Evolutionary conservation across 1,140 invertebrate genomes (phyloP).

Genomic region (Aphidius ervi): DNA sequence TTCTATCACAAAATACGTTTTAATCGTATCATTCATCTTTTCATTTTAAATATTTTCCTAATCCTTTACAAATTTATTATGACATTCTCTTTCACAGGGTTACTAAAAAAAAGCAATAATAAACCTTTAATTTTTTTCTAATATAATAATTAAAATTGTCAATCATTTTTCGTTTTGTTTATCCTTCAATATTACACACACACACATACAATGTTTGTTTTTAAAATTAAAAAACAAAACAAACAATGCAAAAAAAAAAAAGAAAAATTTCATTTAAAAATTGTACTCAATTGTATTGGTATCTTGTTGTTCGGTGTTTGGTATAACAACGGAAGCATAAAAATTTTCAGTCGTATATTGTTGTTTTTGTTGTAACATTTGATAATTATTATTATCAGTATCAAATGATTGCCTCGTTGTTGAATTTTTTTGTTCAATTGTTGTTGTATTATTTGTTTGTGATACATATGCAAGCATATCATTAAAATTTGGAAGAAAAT

Average conservation of each 20-base stretch:
- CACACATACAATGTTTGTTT: too few species aligned
- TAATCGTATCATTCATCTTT: conserved; percentile 16
- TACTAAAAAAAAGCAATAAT: conserved; percentile 3
- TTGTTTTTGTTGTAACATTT: conserved; percentile 5
- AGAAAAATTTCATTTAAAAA: conserved; percentile 7
- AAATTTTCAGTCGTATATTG: conserved; percentile 21
- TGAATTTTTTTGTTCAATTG: conserved; percentile 9
- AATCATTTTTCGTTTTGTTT: too few species aligned
- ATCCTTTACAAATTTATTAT: background rate
- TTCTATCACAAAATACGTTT: conserved; percentile 45
- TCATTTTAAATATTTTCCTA: background rate
- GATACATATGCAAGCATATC: conserved; percentile 44
- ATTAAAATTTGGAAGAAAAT: conserved; percentile 47
- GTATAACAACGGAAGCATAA: conserved; percentile 21
- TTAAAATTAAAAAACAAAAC: too few species aligned
- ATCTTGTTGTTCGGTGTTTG: conserved; percentile 7
- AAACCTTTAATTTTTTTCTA: too few species aligned
- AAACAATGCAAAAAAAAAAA: too few species aligned
- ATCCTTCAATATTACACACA: too few species aligned
- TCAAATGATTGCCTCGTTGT: background rate
- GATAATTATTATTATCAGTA: conserved; percentile 12
- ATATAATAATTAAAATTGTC: too few species aligned
- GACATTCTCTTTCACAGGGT: background rate
- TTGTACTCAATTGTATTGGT: conserved; percentile 22
- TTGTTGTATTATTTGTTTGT: conserved; percentile 21